Percentiles rank a stretch among this genome's conserved stretches.
phyloP scores from a whole-genome alignment of 1,140 invertebrate species.

The Plodia interpunctella region DNA sequence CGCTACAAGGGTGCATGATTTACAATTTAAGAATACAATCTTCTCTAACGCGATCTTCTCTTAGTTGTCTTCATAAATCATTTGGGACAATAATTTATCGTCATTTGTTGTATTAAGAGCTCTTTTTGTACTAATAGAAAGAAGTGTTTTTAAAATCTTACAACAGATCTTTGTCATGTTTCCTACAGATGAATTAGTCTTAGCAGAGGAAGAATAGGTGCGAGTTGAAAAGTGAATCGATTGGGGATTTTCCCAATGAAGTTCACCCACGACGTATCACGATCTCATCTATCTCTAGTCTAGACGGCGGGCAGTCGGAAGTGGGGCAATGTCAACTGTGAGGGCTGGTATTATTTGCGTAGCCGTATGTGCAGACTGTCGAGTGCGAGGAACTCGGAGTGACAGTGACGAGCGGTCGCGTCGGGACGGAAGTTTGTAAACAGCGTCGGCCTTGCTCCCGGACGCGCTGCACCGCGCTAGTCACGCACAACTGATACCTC shows the following conservation, averaged over 20 bases:
- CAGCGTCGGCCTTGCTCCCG: slow-evolving; percentile 67
- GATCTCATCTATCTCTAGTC: slow-evolving; percentile 55
- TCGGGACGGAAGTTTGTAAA: slow-evolving; percentile 73
- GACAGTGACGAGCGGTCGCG: slow-evolving; percentile 47
- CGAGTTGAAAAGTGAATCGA: slow-evolving; percentile 12
- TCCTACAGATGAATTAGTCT: no score
- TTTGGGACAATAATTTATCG: slow-evolving; percentile 10
- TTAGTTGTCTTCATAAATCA: slow-evolving; percentile 17
- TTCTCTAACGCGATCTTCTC: slow-evolving; percentile 23
- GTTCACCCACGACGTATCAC: slow-evolving; percentile 41
- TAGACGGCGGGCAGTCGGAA: slow-evolving; percentile 55
- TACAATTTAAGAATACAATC: slow-evolving; percentile 55
- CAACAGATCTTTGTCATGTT: no score
- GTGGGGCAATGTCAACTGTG: slow-evolving; percentile 70
- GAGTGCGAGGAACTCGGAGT: slow-evolving; percentile 42
- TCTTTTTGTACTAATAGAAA: background rate
- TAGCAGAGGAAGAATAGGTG: background rate
- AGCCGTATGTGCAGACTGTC: slow-evolving; percentile 43
- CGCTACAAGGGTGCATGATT: slow-evolving; percentile 51
- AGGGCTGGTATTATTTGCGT: slow-evolving; percentile 72
- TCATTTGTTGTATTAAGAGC: background rate
- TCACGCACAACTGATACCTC: slow-evolving; percentile 56
- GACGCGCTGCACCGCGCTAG: slow-evolving; percentile 34
- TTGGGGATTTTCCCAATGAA: slow-evolving; percentile 17
- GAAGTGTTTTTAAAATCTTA: slow-evolving; percentile 1